Evolutionary conservation across 2,113 vertebrate genomes (phyloP).

Genomic region (Thamnaconus septentrionalis): DNA sequence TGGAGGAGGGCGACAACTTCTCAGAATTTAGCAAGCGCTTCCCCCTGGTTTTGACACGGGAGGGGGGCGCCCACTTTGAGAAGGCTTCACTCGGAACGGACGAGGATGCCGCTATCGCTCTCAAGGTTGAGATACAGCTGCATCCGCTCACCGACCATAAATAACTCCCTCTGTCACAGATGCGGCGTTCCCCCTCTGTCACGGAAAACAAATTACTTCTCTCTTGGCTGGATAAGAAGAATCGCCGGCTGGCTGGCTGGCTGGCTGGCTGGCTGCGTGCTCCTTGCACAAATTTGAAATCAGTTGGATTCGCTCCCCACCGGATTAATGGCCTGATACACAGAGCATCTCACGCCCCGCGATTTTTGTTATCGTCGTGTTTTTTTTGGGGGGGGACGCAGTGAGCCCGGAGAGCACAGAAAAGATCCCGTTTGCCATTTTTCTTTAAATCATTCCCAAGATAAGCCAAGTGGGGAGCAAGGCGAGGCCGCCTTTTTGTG

Average conservation of each 20-base stretch:
- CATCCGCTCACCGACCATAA: slow-evolving; percentile 49
- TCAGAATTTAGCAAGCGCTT: slow-evolving; percentile 15
- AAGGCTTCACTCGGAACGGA: slow-evolving; percentile 19
- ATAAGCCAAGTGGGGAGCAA: slow-evolving; percentile 16
- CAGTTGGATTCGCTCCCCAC: slow-evolving; percentile 47
- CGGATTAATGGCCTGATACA: slow-evolving; percentile 63
- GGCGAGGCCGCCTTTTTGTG: slow-evolving; percentile 29
- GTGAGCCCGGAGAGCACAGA: slow-evolving; percentile 2
- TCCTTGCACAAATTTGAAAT: slow-evolving; percentile 44
- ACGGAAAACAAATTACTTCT: slow-evolving; percentile 41
- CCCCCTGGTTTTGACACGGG: slow-evolving; percentile 31
- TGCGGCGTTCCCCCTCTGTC: slow-evolving; percentile 39
- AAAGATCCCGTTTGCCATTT: neutral
- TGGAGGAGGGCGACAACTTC: slow-evolving; percentile 32
- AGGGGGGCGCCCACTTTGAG: slow-evolving; percentile 21
- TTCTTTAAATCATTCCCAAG: slow-evolving; percentile 8
- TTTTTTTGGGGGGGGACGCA: neutral
- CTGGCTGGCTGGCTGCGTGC: slow-evolving; percentile 16
- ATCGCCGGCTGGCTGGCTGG: slow-evolving; percentile 13
- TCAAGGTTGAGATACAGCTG: slow-evolving; percentile 38
- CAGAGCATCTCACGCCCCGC: slow-evolving; percentile 14
- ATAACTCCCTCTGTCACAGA: slow-evolving; percentile 20
- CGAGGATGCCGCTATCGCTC: slow-evolving; percentile 24
- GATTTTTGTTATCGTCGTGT: slow-evolving; percentile 10
- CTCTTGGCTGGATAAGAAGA: slow-evolving; percentile 41